phyloP scores from a whole-genome alignment of 2,888 invertebrate species.

The Yponomeuta plumbellus region DNA sequence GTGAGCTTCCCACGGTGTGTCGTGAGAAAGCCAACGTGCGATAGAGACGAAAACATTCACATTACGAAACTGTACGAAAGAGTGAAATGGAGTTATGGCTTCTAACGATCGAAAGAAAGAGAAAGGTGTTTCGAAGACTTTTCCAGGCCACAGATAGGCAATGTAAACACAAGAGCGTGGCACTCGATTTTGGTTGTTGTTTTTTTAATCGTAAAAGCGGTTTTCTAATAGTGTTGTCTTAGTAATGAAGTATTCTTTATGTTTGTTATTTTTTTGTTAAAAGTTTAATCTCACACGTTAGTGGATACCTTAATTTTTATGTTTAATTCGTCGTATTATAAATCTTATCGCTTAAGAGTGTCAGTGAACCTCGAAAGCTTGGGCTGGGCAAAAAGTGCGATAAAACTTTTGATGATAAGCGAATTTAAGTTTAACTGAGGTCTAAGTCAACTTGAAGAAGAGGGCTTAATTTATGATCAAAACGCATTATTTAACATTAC shows the following conservation, averaged over 20 bases:
- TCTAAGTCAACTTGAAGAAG: background rate
- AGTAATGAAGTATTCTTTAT: background rate
- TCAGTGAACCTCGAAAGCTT: background rate
- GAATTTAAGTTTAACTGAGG: background rate
- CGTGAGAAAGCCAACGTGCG: constrained; percentile 36
- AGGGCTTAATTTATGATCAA: too few relatives aligned
- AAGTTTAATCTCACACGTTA: background rate
- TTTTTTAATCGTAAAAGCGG: constrained; percentile 2
- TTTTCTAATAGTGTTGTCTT: background rate
- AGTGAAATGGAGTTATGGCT: background rate
- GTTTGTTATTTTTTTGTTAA: background rate
- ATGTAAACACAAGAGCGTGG: constrained; percentile 12
- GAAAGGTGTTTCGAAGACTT: constrained; percentile 16
- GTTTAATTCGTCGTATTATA: background rate
- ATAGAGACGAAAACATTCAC: constrained; percentile 16
- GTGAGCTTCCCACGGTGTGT: constrained; percentile 45
- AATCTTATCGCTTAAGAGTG: background rate
- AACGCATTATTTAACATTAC: too few relatives aligned
- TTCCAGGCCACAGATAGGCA: constrained; percentile 11
- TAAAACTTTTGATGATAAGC: background rate
- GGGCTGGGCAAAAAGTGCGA: background rate
- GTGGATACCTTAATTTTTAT: background rate
- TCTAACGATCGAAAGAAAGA: background rate
- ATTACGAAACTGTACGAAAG: constrained; percentile 14
- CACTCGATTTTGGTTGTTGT: constrained; percentile 12